Conservation (phyloP, 2,888 invertebrate genomes). For the Therioaphis trifolii region DNA sequence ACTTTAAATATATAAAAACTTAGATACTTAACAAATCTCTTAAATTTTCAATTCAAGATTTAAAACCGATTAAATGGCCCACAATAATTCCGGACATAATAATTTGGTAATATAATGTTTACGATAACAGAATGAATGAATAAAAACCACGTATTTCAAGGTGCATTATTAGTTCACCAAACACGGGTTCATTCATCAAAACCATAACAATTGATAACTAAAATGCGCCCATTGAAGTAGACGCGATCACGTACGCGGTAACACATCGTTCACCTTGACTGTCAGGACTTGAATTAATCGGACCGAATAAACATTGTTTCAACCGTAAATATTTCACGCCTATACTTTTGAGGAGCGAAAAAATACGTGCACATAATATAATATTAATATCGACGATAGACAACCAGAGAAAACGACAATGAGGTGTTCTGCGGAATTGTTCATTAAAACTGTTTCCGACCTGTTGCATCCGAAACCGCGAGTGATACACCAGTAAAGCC, state of each 20-base stretch:
- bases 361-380: background rate
- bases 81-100: no score
- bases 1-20: no score
- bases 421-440: background rate
- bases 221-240: background rate
- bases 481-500: background rate
- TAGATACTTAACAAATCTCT: no score
- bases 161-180: no score
- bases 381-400: background rate
- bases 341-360: background rate
- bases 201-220: background rate
- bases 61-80: no score
- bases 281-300: background rate
- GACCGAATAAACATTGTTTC: slow-evolving; percentile 27
- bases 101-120: no score
- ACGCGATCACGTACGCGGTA: slow-evolving; percentile 3
- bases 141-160: no score
- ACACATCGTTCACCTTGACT: background rate
- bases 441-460: slow-evolving; percentile 16
- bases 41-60: no score
- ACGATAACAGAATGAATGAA: no score
- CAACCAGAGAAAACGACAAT: background rate
- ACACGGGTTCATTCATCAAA: no score
- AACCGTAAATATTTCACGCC: slow-evolving; percentile 27
- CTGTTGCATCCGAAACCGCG: slow-evolving; percentile 27